Conservation (phyloP, 2,888 invertebrate species). For the Branchipolynoe longqiensis region DNA sequence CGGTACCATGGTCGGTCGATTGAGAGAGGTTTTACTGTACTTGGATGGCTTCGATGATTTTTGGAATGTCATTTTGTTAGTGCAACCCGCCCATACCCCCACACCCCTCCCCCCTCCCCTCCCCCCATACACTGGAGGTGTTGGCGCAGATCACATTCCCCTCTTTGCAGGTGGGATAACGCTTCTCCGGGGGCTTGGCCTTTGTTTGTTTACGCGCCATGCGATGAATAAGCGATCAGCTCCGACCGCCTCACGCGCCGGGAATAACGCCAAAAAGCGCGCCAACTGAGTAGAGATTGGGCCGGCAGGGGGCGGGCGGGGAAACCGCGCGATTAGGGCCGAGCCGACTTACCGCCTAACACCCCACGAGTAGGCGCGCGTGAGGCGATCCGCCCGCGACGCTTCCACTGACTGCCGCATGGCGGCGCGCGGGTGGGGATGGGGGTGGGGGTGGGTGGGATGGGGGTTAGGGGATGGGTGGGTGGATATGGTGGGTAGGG, state of each 20-base stretch:
- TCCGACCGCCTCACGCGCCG: neutral
- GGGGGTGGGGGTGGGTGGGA: neutral
- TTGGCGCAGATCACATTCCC: constrained; percentile 43
- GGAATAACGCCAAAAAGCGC: neutral
- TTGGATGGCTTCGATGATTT: no score
- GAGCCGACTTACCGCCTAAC: no score
- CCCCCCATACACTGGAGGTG: neutral
- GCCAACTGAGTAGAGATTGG: neutral
- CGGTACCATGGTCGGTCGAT: no score
- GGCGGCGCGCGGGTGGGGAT: neutral
- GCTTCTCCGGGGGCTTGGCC: neutral
- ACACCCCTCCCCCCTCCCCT: neutral
- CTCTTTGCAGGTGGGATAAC: constrained; percentile 24
- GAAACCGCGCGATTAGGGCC: no score
- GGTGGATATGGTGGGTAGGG: no score
- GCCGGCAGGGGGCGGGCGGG: neutral
- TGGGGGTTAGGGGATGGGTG: neutral
- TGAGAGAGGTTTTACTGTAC: no score
- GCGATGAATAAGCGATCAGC: constrained; percentile 45
- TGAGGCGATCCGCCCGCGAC: neutral
- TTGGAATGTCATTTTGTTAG: no score
- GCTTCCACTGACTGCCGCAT: neutral
- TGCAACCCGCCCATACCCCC: neutral
- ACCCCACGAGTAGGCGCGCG: neutral
- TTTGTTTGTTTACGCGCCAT: constrained; percentile 48